Base-by-base conservation (phyloP, 2,797 vertebrate genomes). In the Menidia menidia region DNA sequence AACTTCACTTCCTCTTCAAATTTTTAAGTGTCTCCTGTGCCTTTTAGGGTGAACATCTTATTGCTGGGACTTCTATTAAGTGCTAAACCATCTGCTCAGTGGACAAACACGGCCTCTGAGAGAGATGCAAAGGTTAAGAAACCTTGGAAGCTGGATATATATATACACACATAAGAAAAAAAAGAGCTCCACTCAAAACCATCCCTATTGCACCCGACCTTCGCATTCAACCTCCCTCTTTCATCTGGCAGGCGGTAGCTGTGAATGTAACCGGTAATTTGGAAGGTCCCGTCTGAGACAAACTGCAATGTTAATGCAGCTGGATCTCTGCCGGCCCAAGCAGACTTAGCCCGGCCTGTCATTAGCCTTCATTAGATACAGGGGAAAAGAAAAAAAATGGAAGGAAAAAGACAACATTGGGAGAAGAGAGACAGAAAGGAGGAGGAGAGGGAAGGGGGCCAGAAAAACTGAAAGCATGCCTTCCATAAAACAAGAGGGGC, bases 201-300 rank as follows among this genome's bases (percentile, higher is more conserved):
- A 42, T 80, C 82, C 77, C 75, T 60, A 73, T 72, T 52, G 53
- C 68, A 65, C 64, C 60, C 52, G 41, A 77, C 71, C 62, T 64
- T 73, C 85, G 64, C 75, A 74, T 68, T 68, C 60, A 6, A 72
- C 61, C 71, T n/a, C 43, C 52, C 56, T 39, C 64, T 95, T 95
- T 95, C 93, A 96, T 95, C 91, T 94, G 73, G 89, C 59, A 60
- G 35, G 35, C 35, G 35, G 86, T 80, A 91, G 87, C 64, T 78
- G 87, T 84, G 81, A 90, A 91, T 88, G 89, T 88, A 95, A 93
- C 94, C 91, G 86, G 92, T 94, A 94, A 96, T 96, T 95, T 96
- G 92, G 92, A 93, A 91, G 90, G 90, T 90, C 89, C 93, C 90
- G 90, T 90, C 92, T 94, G 92, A 94, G 92, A 90, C 92, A 87